Percentiles rank a stretch among this genome's conserved stretches.
Evolutionary conservation across 2,888 invertebrate species (phyloP).

Genomic region (Allygus modestus): DNA sequence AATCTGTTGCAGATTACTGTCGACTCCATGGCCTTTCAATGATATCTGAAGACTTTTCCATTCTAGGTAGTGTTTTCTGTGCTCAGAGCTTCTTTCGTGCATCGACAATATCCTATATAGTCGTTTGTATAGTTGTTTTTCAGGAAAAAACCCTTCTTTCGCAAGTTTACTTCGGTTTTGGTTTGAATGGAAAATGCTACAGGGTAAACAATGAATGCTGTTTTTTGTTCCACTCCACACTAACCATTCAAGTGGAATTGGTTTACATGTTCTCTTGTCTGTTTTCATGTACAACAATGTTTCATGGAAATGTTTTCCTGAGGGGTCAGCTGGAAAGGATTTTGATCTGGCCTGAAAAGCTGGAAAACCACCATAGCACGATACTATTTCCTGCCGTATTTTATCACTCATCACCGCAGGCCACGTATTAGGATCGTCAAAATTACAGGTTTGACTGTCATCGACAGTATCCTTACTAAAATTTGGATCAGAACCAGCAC

Average conservation of each 20-base stretch:
- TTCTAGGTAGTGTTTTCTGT: conserved; percentile 47
- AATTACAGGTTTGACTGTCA: not conserved
- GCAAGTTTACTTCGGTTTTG: conserved; percentile 49
- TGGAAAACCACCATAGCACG: conserved; percentile 39
- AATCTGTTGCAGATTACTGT: conserved; percentile 45
- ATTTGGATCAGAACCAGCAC: conserved; percentile 22
- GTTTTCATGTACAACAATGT: conserved; percentile 55
- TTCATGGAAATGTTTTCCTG: conserved; percentile 52
- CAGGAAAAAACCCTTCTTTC: conserved; percentile 32
- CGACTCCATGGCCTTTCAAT: conserved; percentile 53
- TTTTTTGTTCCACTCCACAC: conserved; percentile 54
- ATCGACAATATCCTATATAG: conserved; percentile 43
- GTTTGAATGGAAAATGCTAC: conserved; percentile 55
- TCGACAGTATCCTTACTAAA: conserved; percentile 18
- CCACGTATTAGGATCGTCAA: conserved; percentile 30
- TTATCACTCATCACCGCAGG: conserved; percentile 50
- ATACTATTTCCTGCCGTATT: conserved; percentile 51
- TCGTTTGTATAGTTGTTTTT: conserved; percentile 49
- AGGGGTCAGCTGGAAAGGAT: conserved; percentile 33
- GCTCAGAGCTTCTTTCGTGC: conserved; percentile 41
- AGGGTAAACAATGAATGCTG: conserved; percentile 51
- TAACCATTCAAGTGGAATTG: conserved; percentile 51
- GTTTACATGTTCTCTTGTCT: conserved; percentile 51
- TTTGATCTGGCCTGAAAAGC: conserved; percentile 53
- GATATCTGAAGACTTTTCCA: conserved; percentile 51